A percentile compares a stretch with the other conserved stretches of the same genome.
These are phyloP conservation scores for Apolygus lucorum DNA, from an alignment of 1,140 invertebrate species.

Conservation along the genomic window DNA sequence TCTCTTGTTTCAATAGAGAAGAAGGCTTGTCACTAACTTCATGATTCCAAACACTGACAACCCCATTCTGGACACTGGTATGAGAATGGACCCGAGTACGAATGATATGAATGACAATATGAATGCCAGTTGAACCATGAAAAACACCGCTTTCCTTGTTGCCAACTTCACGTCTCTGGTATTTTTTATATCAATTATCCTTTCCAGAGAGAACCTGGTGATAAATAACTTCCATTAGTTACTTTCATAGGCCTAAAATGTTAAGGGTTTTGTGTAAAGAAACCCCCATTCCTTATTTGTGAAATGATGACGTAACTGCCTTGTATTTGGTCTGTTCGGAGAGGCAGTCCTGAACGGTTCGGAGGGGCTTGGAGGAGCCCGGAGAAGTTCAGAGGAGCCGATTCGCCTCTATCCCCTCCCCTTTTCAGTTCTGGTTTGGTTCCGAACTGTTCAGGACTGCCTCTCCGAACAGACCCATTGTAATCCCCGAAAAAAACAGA, in stretches of 20 bases:
- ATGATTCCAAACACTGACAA: neutral
- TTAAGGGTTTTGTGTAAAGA: neutral
- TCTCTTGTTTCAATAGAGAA: too few species aligned
- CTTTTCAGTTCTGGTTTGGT: too few species aligned
- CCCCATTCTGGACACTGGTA: slow-evolving; percentile 17
- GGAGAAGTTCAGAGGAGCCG: too few species aligned
- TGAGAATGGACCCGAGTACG: slow-evolving; percentile 16
- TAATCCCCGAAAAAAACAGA: neutral
- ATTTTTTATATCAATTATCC: neutral
- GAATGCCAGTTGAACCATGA: neutral
- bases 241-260: neutral
- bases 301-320: too few species aligned
- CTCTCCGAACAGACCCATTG: too few species aligned
- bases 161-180: neutral
- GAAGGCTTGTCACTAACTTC: neutral
- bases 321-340: too few species aligned
- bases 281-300: too few species aligned
- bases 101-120: slow-evolving; percentile 1
- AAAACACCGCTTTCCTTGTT: neutral
- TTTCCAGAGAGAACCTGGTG: slow-evolving; percentile 5
- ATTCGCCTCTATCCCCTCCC: too few species aligned
- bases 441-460: too few species aligned
- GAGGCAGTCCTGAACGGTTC: too few species aligned
- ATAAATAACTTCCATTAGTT: neutral
- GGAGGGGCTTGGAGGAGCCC: too few species aligned